These are phyloP conservation scores for Brachyptera risi DNA, from an alignment of 2,888 invertebrate species.

Conservation along the genomic window DNA sequence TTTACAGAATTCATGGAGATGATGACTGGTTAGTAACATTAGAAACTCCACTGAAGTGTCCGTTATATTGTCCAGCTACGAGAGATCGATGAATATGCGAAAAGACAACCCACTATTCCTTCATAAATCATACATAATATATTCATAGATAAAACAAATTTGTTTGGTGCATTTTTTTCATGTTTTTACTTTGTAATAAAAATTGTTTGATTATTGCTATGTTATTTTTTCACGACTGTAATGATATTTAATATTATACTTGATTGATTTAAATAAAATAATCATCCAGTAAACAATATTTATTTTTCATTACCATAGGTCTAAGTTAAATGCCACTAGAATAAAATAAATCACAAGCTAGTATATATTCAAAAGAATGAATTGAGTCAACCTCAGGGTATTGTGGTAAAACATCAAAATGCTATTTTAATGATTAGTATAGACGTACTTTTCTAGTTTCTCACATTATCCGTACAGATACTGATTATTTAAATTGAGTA, in stretches of 20 bases:
- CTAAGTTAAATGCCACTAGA: too few species aligned
- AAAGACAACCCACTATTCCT: constrained; percentile 19
- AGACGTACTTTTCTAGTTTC: too few species aligned
- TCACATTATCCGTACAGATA: too few species aligned
- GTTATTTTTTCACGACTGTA: constrained; percentile 14
- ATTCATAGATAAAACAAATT: neutral
- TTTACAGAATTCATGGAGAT: constrained; percentile 92
- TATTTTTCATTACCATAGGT: too few species aligned
- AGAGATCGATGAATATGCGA: neutral
- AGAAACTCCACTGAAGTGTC: neutral
- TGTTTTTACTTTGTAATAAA: constrained; percentile 11
- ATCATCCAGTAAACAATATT: neutral
- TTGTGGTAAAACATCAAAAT: too few species aligned
- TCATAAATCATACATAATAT: neutral
- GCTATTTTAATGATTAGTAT: too few species aligned
- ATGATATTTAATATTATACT: neutral
- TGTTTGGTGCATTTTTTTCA: constrained; percentile 18
- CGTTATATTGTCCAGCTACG: too few species aligned
- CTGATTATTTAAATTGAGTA: too few species aligned
- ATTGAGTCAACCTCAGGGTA: too few species aligned
- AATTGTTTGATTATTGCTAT: constrained; percentile 8
- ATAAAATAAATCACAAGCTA: too few species aligned
- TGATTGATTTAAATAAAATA: neutral
- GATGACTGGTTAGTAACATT: constrained; percentile 67
- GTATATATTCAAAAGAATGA: too few species aligned